phyloP scores from a whole-genome alignment of 2,888 invertebrate species.

The Caenorhabditis panamensis region DNA sequence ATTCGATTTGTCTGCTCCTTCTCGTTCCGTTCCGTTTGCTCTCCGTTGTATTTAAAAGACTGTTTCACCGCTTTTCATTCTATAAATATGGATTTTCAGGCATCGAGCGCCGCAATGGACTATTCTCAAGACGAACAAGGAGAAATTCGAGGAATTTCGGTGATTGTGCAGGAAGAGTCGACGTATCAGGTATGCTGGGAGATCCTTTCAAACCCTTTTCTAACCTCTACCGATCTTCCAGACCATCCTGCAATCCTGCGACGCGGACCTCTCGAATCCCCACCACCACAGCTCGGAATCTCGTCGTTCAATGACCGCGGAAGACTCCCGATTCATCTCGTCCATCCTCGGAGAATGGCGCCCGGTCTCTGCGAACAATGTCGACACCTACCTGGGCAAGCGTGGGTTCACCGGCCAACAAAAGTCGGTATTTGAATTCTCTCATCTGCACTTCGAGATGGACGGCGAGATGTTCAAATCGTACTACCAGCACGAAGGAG shows the following conservation, averaged over 20 bases:
- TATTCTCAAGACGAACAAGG: not conserved
- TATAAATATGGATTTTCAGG: too few species aligned
- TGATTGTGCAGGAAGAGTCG: not conserved
- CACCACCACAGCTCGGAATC: not conserved
- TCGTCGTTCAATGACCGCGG: not conserved
- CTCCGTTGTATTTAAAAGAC: too few species aligned
- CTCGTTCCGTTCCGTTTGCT: too few species aligned
- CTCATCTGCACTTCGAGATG: not conserved
- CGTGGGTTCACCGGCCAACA: not conserved
- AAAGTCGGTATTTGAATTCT: not conserved
- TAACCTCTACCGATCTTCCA: not conserved
- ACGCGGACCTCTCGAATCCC: not conserved
- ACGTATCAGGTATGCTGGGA: not conserved
- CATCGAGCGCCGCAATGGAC: not conserved
- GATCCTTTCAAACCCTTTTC: too few species aligned
- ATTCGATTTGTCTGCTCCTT: too few species aligned
- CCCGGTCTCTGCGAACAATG: not conserved
- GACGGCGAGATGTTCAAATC: not conserved
- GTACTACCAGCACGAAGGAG: not conserved
- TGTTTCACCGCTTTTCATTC: too few species aligned
- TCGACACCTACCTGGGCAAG: not conserved
- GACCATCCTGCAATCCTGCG: not conserved
- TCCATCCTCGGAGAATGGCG: constrained; percentile 1
- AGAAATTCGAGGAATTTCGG: not conserved
- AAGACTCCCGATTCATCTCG: not conserved